phyloP scores from a whole-genome alignment of 2,113 vertebrate genomes.

The Sialia sialis region DNA sequence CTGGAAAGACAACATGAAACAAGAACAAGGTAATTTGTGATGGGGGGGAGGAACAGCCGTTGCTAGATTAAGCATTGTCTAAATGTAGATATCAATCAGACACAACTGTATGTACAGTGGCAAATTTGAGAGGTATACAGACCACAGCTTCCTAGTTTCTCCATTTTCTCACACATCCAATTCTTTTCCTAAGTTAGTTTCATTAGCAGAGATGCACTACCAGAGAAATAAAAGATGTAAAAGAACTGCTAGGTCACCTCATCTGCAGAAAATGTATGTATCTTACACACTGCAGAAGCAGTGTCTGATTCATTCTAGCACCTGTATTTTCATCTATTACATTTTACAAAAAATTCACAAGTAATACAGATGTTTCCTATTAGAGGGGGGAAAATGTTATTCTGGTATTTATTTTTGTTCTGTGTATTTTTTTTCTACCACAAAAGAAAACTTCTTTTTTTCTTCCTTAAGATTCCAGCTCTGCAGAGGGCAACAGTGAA shows the following conservation, averaged over 20 bases:
- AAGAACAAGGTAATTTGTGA: not conserved
- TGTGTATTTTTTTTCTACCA: not conserved
- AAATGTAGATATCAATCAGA: not conserved
- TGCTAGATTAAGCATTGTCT: not conserved
- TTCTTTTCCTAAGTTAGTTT: not conserved
- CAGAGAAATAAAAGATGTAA: not conserved
- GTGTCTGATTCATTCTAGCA: not conserved
- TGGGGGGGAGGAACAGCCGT: no score
- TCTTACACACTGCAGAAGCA: not conserved
- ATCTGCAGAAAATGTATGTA: not conserved
- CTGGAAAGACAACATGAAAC: not conserved
- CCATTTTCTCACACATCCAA: not conserved
- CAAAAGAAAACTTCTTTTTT: not conserved
- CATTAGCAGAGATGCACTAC: not conserved
- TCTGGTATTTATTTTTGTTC: not conserved
- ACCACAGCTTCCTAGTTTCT: not conserved
- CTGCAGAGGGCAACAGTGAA: not conserved
- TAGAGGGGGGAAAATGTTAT: fast-evolving
- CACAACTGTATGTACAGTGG: not conserved
- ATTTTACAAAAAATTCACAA: not conserved
- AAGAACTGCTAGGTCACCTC: not conserved
- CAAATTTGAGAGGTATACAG: not conserved
- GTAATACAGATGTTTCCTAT: not conserved
- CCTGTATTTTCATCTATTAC: not conserved
- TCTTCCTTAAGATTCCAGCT: not conserved